Conservation (phyloP, 2,888 invertebrate genomes). For the Andrena hattorfiana region DNA sequence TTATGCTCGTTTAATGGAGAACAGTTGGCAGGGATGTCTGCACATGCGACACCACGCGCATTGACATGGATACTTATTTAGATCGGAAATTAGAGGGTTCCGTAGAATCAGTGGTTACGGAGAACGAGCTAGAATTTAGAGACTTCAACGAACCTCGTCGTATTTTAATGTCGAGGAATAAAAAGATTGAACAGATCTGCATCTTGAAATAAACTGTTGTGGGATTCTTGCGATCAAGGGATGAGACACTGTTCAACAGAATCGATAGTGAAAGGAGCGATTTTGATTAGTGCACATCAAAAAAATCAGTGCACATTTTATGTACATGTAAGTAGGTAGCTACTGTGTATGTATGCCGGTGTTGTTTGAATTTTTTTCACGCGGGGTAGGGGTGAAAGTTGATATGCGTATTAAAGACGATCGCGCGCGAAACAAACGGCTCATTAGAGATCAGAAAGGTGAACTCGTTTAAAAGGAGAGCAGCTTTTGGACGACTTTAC, state of each 20-base stretch:
- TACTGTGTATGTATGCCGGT: too few species aligned
- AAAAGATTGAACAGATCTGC: not conserved
- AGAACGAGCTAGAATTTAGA: slow-evolving; percentile 7
- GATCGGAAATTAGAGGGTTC: not conserved
- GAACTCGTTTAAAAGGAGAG: slow-evolving; percentile 36
- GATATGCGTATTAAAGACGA: not conserved
- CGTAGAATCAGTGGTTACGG: not conserved
- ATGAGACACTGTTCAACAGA: not conserved
- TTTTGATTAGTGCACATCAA: too few species aligned
- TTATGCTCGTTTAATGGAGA: too few species aligned
- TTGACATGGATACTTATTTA: too few species aligned
- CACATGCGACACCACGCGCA: too few species aligned
- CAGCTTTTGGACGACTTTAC: slow-evolving; percentile 42
- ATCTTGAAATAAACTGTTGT: not conserved
- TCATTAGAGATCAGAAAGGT: slow-evolving; percentile 36
- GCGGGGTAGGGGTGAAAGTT: not conserved
- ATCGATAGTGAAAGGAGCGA: not conserved
- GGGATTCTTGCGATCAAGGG: not conserved
- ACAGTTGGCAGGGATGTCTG: too few species aligned
- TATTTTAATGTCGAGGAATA: not conserved
- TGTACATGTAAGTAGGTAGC: too few species aligned
- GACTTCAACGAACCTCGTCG: slow-evolving; percentile 29
- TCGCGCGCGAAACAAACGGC: slow-evolving; percentile 11
- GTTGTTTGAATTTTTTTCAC: too few species aligned
- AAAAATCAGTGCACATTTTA: too few species aligned